Conservation (phyloP, 1,140 invertebrate genomes). For the Drosophila azteca region DNA sequence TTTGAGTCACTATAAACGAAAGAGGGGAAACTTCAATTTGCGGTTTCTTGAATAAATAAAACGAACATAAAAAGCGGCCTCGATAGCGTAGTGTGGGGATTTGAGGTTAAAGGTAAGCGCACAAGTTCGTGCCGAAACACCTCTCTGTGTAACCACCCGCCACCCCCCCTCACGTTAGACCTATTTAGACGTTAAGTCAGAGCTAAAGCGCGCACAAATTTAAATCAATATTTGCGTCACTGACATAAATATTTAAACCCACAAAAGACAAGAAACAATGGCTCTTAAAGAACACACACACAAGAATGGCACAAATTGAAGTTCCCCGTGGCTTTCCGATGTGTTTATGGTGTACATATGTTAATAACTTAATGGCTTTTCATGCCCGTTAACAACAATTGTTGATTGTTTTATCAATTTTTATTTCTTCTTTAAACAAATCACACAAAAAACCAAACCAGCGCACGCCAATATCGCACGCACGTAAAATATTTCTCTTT, state of each 20-base stretch:
- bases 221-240: conserved; percentile 74
- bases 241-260: conserved; percentile 66
- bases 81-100: conserved; percentile 28
- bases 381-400: conserved; percentile 53
- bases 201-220: conserved; percentile 42
- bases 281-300: neutral
- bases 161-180: neutral
- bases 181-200: conserved; percentile 6
- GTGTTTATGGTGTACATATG: conserved; percentile 1
- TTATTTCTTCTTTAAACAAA: conserved; percentile 55
- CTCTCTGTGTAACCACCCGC: neutral
- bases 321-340: conserved; percentile 15
- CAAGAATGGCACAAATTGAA: conserved; percentile 30
- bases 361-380: conserved; percentile 61
- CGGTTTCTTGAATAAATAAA: conserved; percentile 3
- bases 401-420: conserved; percentile 54
- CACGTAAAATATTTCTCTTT: conserved; percentile 41
- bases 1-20: conserved; percentile 5
- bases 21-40: conserved; percentile 19
- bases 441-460: conserved; percentile 28
- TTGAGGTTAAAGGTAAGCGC: too few species aligned
- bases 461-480: conserved; percentile 17
- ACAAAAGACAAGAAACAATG: conserved; percentile 1
- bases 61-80: conserved; percentile 12
- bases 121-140: conserved; percentile 24